Percentiles rank a stretch among this genome's conserved stretches.
phyloP scores from a whole-genome alignment of 2,888 invertebrate genomes.

The Hypena proboscidalis region DNA sequence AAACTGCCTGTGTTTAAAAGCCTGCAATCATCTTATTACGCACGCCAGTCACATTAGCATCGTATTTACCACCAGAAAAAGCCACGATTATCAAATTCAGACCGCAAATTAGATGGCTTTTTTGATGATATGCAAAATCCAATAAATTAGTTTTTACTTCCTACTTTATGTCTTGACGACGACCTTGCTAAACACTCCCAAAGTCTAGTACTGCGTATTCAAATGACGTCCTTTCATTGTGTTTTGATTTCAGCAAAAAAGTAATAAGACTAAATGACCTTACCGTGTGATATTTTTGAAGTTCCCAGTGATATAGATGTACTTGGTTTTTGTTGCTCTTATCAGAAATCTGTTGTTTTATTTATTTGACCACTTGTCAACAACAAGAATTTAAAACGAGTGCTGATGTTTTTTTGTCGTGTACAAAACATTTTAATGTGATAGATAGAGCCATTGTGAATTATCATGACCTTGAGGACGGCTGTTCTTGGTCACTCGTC shows the following conservation, averaged over 20 bases:
- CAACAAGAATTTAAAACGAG: too few species aligned
- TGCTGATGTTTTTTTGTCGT: too few species aligned
- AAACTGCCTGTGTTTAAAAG: too few species aligned
- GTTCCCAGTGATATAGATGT: conserved; percentile 14
- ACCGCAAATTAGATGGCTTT: conserved; percentile 24
- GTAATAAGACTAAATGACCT: conserved; percentile 32
- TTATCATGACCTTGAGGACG: too few species aligned
- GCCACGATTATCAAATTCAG: conserved; percentile 9
- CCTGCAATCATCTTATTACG: too few species aligned
- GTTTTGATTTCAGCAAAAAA: conserved; percentile 37
- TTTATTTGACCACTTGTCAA: too few species aligned
- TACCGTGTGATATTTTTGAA: conserved; percentile 33
- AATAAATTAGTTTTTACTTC: conserved; percentile 37
- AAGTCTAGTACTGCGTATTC: conserved; percentile 23
- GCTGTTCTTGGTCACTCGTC: too few species aligned
- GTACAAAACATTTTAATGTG: too few species aligned
- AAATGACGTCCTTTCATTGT: conserved; percentile 36
- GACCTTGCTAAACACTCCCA: conserved; percentile 33
- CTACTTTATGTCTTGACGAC: conserved; percentile 15
- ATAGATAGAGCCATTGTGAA: too few species aligned
- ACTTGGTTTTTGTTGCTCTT: too few species aligned
- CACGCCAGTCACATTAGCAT: too few species aligned
- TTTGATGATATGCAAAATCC: conserved; percentile 31
- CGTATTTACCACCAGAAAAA: conserved; percentile 8
- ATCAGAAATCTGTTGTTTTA: too few species aligned